These are phyloP conservation scores for Pseudococcus jackbeardsleyi DNA, from an alignment of 2,888 invertebrate genomes.

Conservation along the genomic window DNA sequence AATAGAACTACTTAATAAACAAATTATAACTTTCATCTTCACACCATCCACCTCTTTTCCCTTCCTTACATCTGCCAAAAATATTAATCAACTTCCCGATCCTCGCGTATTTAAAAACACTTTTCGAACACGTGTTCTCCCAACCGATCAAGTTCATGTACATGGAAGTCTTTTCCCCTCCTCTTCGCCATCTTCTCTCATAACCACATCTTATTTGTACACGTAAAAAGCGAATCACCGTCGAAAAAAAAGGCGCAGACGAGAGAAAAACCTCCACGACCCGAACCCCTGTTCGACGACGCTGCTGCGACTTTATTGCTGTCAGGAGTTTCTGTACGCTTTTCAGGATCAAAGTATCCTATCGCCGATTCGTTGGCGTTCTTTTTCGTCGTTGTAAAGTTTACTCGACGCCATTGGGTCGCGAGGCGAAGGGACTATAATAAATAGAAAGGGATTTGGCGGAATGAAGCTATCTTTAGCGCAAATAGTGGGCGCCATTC, in stretches of 20 bases:
- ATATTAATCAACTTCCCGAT: neutral
- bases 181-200: neutral
- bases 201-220: constrained; percentile 31
- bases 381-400: constrained; percentile 58
- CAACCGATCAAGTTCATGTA: neutral
- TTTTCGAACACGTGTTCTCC: neutral
- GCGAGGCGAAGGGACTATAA: constrained; percentile 56
- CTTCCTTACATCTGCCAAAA: neutral
- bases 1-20: neutral
- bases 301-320: constrained; percentile 31
- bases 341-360: constrained; percentile 61
- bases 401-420: constrained; percentile 64
- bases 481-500: constrained; percentile 64
- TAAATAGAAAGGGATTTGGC: constrained; percentile 65
- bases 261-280: neutral
- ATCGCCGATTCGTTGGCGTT: constrained; percentile 59
- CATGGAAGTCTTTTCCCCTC: neutral
- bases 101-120: neutral
- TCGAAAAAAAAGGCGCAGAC: neutral
- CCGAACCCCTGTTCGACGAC: neutral
- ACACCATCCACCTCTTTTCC: neutral
- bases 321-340: constrained; percentile 23
- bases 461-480: constrained; percentile 64
- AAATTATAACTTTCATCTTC: neutral
- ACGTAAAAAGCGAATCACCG: neutral